phyloP scores from a whole-genome alignment of 2,797 vertebrate species.

The Sciurus carolinensis region DNA sequence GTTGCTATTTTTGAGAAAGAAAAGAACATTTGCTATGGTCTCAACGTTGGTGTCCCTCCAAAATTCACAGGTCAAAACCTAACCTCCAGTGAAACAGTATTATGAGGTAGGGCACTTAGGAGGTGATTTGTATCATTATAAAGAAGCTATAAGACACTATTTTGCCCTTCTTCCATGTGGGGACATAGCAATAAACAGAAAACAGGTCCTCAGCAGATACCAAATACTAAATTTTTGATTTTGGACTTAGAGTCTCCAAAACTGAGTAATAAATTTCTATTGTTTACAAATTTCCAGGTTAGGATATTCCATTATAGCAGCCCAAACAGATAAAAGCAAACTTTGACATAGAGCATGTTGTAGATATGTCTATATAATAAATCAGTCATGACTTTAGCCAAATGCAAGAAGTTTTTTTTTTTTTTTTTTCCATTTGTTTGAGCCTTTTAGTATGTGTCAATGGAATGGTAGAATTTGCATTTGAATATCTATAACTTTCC shows the following conservation, averaged over 20 bases:
- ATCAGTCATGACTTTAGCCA: not conserved
- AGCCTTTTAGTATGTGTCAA: not conserved
- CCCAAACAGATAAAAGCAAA: not conserved
- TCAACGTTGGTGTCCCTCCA: not conserved
- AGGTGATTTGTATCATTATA: not conserved
- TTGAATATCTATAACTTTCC: slow-evolving; percentile 48
- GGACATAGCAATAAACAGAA: not conserved
- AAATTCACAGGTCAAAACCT: not conserved
- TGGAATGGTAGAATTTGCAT: not conserved
- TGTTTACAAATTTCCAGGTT: not conserved
- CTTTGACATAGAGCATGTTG: not conserved
- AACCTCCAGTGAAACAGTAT: not conserved
- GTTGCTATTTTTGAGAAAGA: not conserved
- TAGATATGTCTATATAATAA: not conserved
- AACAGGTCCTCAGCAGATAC: not conserved
- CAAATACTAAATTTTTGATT: not conserved
- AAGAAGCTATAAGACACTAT: not conserved
- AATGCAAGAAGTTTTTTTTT: not conserved
- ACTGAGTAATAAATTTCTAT: not conserved
- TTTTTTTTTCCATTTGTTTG: slow-evolving; percentile 32
- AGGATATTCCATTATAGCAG: not conserved
- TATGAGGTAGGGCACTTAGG: not conserved
- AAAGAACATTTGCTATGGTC: not conserved
- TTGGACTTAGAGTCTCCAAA: not conserved
- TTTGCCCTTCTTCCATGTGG: not conserved